Conservation (phyloP, 2,113 vertebrate species). For the Saguinus midas region DNA sequence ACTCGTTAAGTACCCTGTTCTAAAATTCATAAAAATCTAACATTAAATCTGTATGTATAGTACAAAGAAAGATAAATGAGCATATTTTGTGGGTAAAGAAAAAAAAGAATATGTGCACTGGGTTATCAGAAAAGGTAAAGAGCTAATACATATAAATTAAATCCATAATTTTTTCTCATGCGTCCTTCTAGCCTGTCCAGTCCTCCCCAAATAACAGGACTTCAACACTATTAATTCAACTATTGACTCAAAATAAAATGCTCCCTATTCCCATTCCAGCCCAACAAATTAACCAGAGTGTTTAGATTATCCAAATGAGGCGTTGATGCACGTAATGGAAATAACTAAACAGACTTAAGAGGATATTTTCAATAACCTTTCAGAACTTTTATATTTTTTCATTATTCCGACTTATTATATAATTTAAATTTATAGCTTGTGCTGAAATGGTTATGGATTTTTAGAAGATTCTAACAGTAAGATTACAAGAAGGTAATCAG, state of each 20-base stretch:
- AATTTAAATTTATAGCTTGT: constrained; percentile 79
- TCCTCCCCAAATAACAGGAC: background rate
- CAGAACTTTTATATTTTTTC: constrained; percentile 73
- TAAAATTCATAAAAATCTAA: background rate
- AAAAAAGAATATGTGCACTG: background rate
- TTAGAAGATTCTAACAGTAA: constrained; percentile 74
- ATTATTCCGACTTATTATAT: constrained; percentile 70
- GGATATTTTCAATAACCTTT: constrained; percentile 79
- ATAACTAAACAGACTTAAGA: constrained; percentile 79
- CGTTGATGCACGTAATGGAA: constrained; percentile 76
- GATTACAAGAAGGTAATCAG: constrained; percentile 76
- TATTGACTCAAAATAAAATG: constrained; percentile 70
- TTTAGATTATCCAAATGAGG: constrained; percentile 81
- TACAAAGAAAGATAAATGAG: background rate
- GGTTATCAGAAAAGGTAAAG: constrained; percentile 15
- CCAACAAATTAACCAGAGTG: constrained; percentile 79
- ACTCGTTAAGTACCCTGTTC: background rate
- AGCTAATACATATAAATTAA: background rate
- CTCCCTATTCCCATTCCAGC: constrained; percentile 69
- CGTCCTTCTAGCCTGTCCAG: fast-evolving
- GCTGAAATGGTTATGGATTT: constrained; percentile 76
- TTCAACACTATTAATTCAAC: constrained; percentile 71
- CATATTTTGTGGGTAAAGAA: background rate
- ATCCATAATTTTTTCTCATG: background rate
- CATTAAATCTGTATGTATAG: background rate